Percentiles rank a stretch among this genome's conserved stretches.
These are phyloP conservation scores for Lochmaea capreae DNA, from an alignment of 2,888 invertebrate genomes.

Conservation along the genomic window DNA sequence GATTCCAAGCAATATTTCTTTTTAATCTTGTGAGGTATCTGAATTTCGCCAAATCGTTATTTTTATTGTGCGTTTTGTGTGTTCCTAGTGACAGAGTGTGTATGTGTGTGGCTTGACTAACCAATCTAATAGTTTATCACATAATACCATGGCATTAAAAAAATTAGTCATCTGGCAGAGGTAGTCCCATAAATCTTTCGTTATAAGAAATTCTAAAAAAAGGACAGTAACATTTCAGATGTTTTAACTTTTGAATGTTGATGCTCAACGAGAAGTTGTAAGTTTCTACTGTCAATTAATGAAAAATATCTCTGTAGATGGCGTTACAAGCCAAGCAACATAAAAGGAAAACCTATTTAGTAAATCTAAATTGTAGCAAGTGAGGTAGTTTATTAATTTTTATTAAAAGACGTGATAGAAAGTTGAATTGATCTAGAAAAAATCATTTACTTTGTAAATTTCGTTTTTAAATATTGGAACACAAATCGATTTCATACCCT, in stretches of 20 bases:
- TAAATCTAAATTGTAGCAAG: too few relatives aligned
- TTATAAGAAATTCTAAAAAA: constrained; percentile 1
- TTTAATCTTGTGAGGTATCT: not conserved
- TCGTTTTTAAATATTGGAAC: not conserved
- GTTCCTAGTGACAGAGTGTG: constrained; percentile 11
- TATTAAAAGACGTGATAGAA: too few relatives aligned
- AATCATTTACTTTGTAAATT: too few relatives aligned
- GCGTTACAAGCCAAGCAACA: too few relatives aligned
- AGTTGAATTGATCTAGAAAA: too few relatives aligned
- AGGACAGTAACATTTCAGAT: not conserved
- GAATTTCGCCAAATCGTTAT: not conserved
- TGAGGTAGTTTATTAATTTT: too few relatives aligned
- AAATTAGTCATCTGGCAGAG: constrained; percentile 30
- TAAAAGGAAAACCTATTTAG: too few relatives aligned
- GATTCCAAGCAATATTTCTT: not conserved
- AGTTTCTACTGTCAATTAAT: too few relatives aligned
- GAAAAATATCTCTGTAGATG: too few relatives aligned
- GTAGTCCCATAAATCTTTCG: constrained; percentile 18
- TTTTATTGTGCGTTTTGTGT: not conserved
- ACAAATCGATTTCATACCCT: too few relatives aligned
- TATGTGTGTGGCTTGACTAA: constrained; percentile 10
- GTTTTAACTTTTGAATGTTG: too few relatives aligned
- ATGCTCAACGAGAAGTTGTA: too few relatives aligned
- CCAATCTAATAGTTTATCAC: constrained; percentile 22
- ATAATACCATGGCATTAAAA: constrained; percentile 15